Evolutionary conservation across 2,113 vertebrate genomes (phyloP).

Genomic region (Arvicanthis niloticus): DNA sequence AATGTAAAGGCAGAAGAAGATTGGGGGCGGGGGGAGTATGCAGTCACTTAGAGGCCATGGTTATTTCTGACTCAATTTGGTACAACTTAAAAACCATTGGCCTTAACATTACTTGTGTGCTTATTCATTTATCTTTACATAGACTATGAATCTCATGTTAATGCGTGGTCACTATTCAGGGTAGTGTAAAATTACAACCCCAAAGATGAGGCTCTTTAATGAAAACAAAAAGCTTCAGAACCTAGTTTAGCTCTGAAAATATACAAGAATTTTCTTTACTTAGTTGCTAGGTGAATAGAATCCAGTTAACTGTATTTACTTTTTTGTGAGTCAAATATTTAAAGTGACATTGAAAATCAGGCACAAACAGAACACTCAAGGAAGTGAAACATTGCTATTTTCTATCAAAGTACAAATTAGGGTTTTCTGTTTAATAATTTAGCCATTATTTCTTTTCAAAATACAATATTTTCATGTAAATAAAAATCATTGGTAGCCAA

Average conservation of each 20-base stretch:
- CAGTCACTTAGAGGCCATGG: fast-evolving
- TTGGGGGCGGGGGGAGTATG: fast-evolving
- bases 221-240: not conserved
- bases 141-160: not conserved
- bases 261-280: not conserved
- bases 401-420: not conserved
- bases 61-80: not conserved
- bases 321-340: conserved; percentile 18
- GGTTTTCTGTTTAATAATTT: not conserved
- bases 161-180: not conserved
- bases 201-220: not conserved
- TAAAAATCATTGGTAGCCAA: not conserved
- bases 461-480: conserved; percentile 44
- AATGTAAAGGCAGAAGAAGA: not conserved
- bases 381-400: not conserved
- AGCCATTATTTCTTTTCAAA: not conserved
- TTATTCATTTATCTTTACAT: not conserved
- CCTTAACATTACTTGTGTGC: not conserved
- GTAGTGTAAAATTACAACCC: not conserved
- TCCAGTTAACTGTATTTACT: not conserved
- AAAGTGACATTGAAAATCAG: not conserved
- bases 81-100: not conserved
- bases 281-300: not conserved
- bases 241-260: not conserved
- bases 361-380: not conserved